Conservation (phyloP, 1,140 invertebrate genomes). For the Vollenhovia emeryi region DNA sequence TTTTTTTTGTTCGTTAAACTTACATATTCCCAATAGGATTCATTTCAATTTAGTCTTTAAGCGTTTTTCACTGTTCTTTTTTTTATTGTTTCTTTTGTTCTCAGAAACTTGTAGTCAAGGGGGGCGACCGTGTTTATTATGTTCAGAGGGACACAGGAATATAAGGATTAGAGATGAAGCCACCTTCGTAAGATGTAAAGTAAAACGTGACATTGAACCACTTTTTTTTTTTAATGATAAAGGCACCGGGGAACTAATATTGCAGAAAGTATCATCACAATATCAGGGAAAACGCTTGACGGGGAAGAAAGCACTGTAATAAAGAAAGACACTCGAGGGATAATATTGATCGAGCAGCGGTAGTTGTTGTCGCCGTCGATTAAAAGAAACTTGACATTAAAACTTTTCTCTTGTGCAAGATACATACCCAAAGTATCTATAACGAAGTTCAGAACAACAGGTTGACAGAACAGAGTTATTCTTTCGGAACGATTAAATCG, state of each 20-base stretch:
- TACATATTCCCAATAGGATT: conserved; percentile 71
- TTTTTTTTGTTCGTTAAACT: conserved; percentile 60
- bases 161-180: conserved; percentile 65
- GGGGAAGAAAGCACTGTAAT: conserved; percentile 30
- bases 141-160: conserved; percentile 47
- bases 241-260: conserved; percentile 50
- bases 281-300: conserved; percentile 23
- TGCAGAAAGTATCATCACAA: conserved; percentile 43
- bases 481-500: background rate
- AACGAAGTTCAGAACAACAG: background rate
- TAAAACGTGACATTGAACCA: conserved; percentile 51
- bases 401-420: background rate
- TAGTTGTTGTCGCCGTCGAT: conserved; percentile 26
- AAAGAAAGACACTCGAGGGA: conserved; percentile 5
- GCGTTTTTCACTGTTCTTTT: conserved; percentile 42
- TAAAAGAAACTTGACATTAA: conserved; percentile 37
- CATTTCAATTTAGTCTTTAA: conserved; percentile 72
- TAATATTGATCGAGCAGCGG: background rate
- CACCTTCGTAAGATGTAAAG: conserved; percentile 52
- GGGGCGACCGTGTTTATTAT: conserved; percentile 64
- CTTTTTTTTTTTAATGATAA: conserved; percentile 43
- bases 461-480: background rate
- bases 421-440: background rate
- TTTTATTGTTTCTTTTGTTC: conserved; percentile 62
- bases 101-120: conserved; percentile 83